Conservation (phyloP, 2,888 invertebrate species). For the Busseola fusca region DNA sequence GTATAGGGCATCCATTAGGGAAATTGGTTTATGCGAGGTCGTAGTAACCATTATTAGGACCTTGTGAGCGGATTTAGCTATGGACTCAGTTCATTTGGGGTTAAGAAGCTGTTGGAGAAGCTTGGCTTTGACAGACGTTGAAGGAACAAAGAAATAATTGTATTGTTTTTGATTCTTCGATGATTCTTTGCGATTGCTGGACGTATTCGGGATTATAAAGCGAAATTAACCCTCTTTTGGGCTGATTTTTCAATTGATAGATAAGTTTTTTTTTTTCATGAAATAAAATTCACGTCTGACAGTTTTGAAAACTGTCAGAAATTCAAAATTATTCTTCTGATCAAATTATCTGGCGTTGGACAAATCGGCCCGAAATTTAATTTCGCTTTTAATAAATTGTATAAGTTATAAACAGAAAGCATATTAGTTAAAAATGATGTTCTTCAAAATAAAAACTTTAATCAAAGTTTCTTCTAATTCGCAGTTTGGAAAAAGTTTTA, state of each 20-base stretch:
- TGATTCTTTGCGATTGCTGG: too few species aligned
- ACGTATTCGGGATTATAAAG: neutral
- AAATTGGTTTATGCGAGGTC: constrained; percentile 83
- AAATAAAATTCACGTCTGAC: too few species aligned
- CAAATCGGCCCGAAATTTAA: too few species aligned
- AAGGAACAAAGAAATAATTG: neutral
- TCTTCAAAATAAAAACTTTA: neutral
- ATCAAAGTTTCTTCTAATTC: constrained; percentile 3
- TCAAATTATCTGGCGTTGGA: too few species aligned
- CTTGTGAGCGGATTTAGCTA: constrained; percentile 10
- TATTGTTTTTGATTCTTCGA: neutral
- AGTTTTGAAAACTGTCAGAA: too few species aligned
- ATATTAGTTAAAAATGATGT: neutral
- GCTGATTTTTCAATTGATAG: too few species aligned
- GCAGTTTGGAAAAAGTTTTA: constrained; percentile 18
- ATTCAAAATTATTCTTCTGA: too few species aligned
- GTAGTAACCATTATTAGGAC: constrained; percentile 52
- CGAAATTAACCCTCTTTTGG: neutral
- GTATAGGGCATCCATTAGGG: constrained; percentile 82
- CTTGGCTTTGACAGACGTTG: neutral
- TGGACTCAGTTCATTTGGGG: neutral
- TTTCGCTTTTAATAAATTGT: neutral
- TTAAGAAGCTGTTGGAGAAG: constrained; percentile 3
- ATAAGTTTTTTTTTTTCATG: too few species aligned
- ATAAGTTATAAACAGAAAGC: neutral